Base-by-base conservation (phyloP, 1,140 invertebrate genomes). In the Drosophila orosa region DNA sequence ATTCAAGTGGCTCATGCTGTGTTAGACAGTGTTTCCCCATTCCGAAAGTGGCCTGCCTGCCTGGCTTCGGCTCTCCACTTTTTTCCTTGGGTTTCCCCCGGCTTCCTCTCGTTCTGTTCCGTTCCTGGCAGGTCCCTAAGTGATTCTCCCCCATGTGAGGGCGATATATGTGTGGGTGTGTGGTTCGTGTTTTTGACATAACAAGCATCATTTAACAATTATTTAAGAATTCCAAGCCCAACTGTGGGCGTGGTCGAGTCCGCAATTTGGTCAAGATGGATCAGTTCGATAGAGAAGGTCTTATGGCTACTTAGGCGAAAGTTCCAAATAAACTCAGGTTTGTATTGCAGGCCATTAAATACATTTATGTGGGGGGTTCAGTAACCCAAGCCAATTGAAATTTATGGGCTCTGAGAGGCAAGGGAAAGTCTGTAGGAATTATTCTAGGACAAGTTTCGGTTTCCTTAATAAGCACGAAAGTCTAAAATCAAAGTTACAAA, bases 131-230 rank as follows among this genome's bases (percentile, higher is more conserved):
- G 69, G 61, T 56, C 57, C 67, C 82, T 89, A 89, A 87, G 83
- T 87, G 83, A 89, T 89, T 78, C 78, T 58, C 62, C 77, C 42
- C 55, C 68, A 74, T 59, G 45, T 24, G 57, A 27, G 42, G 24
- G 5, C 42, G 22, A 58, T 52, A 40, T 60, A 48, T 25, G 39
- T 35, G 40, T 13, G 58, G 24, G 54, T 69, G 59, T 63, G 78
- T 75, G 77, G 77, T 48, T 65, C 78, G 74, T 87, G 84, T 72
- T 87, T 89, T 80, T 87, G 84, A 89, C 84, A 80, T 89, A 87
- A 87, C 84, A 87, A 87, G 84, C 84, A 89, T 84, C 84, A 87
- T 87, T 87, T 84, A 87, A 87, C 84, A 87, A 87, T 87, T 87
- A 87, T 89, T 87, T 87, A 89, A 89, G 83, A 89, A 83, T 80